Evolutionary conservation across 2,113 vertebrate genomes (phyloP), one percentile per base, ranked within the genome.

Genomic region (Pangasianodon hypophthalmus): DNA sequence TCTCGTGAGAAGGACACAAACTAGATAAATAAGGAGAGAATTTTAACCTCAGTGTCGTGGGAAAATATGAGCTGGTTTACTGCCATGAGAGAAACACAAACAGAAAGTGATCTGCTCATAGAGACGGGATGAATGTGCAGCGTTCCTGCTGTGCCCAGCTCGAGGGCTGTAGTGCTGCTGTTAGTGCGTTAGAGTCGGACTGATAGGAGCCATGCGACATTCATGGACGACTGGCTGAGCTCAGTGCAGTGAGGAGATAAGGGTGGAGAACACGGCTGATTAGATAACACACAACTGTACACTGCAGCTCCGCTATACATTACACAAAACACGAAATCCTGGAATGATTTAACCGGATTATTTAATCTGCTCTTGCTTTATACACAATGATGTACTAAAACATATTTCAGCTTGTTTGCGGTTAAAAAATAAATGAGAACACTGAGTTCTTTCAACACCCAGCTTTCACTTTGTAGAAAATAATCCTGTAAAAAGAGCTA

Each of bases 301-400:
- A 87, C 14, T 21, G 19, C 54, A 56, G 37, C 52, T 73, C 14
- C 14, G 3, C 79, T n/a, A 54, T 1, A 32, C 48, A 9, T 8
- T 8, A 56, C 79, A 82, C 50, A 86, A 90, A 93, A 93, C 95
- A 94, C 92, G 91, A 62, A 91, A 91, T 90, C 89, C 92, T 91
- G 32, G 1, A 54, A 84, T n/a, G 79, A 37, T 83, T 50, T 52
- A 4, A 37, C 6, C n/a, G 0, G 24, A 48, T 80, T n/a, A 80
- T 32, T 80, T 16, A 6, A 79, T 79, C 10, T 79, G 21, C 21
- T 48, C 3, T 0, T 11, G 44, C 21, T 52, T 48, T 29, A 50
- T 50, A 14, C 46, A 52, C 16, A 29, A 50, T 4, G 1, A 10
- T 46, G 6, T 14, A 11, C 10, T 26, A 50, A 48, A 50, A 8